These are phyloP conservation scores for Crocuta crocuta DNA, from an alignment of 2,113 vertebrate species.

Conservation along the genomic window DNA sequence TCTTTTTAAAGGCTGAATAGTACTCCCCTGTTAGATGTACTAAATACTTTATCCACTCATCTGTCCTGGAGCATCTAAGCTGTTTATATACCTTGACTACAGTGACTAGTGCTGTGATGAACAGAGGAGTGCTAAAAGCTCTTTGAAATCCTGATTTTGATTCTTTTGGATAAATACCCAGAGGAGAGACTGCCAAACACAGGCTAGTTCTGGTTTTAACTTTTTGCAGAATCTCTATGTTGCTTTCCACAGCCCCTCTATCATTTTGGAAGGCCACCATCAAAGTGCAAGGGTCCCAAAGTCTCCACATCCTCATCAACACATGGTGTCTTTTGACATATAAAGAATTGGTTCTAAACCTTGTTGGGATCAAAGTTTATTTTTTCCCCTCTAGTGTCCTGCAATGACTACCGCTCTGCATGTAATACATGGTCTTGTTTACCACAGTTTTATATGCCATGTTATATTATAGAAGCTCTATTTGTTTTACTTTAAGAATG, in stretches of 20 bases:
- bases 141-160: not conserved
- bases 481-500: not conserved
- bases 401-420: not conserved
- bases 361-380: not conserved
- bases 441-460: not conserved
- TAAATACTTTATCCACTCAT: not conserved
- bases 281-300: not conserved
- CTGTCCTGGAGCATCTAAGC: not conserved
- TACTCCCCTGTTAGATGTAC: not conserved
- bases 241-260: not conserved
- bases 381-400: not conserved
- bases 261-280: not conserved
- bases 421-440: not conserved
- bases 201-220: not conserved
- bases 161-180: not conserved
- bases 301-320: not conserved
- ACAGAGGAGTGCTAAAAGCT: not conserved
- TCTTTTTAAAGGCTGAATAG: not conserved
- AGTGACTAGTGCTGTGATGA: not conserved
- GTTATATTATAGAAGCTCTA: not conserved
- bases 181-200: not conserved
- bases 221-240: not conserved
- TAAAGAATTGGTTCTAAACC: not conserved
- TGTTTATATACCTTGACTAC: not conserved
- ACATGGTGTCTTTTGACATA: not conserved